A percentile compares a stretch with the other conserved stretches of the same genome.
phyloP scores from a whole-genome alignment of 1,140 invertebrate species.

The Cherax quadricarinatus region DNA sequence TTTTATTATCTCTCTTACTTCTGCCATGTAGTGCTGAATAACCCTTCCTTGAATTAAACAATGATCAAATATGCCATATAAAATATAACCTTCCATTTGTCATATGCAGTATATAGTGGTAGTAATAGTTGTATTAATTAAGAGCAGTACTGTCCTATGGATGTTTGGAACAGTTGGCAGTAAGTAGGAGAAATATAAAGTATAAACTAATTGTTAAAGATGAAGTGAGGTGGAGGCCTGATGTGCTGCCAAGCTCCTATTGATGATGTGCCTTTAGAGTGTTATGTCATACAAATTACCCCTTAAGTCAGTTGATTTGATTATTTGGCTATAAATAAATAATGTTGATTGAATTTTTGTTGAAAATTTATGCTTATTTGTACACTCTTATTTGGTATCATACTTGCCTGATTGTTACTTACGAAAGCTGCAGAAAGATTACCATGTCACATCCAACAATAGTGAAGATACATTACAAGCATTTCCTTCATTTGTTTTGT shows the following conservation, averaged over 20 bases:
- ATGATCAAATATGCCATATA: no score
- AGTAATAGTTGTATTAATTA: background rate
- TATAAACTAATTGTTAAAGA: background rate
- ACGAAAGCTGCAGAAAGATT: no score
- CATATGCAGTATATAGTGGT: background rate
- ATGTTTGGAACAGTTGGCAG: background rate
- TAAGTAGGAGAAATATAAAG: background rate
- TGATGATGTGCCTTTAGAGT: slow-evolving; percentile 12
- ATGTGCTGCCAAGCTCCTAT: background rate
- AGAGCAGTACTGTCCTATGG: background rate
- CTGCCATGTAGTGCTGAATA: no score
- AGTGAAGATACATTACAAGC: no score
- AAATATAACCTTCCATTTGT: background rate
- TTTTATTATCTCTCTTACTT: no score
- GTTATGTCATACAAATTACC: slow-evolving; percentile 1
- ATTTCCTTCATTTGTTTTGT: no score
- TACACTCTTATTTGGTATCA: no score
- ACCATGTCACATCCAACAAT: no score
- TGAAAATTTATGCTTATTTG: no score
- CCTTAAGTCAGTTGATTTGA: background rate
- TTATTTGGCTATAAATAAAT: no score
- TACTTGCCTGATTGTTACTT: no score
- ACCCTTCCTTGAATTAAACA: no score
- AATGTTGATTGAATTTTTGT: background rate
- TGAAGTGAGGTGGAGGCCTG: background rate